phyloP scores from a whole-genome alignment of 2,113 vertebrate genomes.

The Pelusios castaneus region DNA sequence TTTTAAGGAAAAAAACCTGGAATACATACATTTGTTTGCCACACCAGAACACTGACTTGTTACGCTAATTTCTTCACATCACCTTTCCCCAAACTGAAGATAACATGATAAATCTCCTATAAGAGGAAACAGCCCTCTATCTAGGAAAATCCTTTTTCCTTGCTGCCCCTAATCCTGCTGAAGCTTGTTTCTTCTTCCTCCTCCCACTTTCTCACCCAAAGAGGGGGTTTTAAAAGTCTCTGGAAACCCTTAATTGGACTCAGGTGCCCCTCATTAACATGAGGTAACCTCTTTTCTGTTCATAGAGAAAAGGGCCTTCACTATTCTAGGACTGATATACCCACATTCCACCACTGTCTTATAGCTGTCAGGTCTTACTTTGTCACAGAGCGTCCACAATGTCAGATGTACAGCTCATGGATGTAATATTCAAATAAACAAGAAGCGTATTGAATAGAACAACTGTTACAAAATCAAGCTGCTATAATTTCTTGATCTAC shows the following conservation, averaged over 20 bases:
- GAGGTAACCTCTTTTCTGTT: neutral
- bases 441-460: neutral
- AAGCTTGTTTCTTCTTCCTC: neutral
- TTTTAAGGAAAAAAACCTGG: neutral
- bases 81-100: neutral
- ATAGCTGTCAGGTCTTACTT: neutral
- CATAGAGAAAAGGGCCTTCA: neutral
- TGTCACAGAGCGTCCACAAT: neutral
- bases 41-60: neutral
- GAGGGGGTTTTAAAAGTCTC: neutral
- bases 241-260: neutral
- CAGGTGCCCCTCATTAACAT: neutral
- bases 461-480: neutral
- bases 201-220: neutral
- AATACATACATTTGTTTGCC: neutral
- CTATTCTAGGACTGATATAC: neutral
- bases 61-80: neutral
- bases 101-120: neutral
- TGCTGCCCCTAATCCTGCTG: neutral
- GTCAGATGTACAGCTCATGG: neutral
- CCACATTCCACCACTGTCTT: neutral
- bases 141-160: neutral
- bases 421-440: neutral
- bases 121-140: neutral
- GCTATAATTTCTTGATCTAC: neutral